Conservation (phyloP, 2,797 vertebrate genomes). For the Muraenolepis orangiensis region DNA sequence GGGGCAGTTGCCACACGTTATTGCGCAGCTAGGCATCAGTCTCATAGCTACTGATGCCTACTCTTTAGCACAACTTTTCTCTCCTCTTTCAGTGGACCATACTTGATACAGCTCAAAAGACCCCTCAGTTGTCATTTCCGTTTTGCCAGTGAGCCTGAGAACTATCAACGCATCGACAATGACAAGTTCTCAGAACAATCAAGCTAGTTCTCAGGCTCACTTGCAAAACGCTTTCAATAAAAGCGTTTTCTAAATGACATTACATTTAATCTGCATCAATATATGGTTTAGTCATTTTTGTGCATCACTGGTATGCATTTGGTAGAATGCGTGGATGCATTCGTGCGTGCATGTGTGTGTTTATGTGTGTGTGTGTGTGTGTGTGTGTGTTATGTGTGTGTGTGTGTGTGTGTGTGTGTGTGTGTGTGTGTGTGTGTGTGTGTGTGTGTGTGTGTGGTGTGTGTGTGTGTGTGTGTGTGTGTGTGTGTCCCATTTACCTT, state of each 20-base stretch:
- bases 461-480: too few relatives aligned
- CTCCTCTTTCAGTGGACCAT: background rate
- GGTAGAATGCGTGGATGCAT: background rate
- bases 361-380: background rate
- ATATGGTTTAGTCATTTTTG: background rate
- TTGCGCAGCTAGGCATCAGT: background rate
- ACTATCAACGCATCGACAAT: too few relatives aligned
- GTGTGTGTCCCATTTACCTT: slow-evolving; percentile 46
- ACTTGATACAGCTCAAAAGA: background rate
- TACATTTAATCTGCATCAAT: background rate
- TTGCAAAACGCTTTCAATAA: background rate
- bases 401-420: too few relatives aligned
- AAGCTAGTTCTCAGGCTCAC: background rate
- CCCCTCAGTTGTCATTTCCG: background rate
- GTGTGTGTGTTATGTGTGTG: background rate
- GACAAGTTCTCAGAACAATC: too few relatives aligned
- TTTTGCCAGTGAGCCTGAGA: too few relatives aligned
- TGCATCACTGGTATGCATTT: background rate
- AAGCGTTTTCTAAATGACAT: background rate
- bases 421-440: background rate
- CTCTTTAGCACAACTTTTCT: background rate
- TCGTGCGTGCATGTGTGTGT: background rate
- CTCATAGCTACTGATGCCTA: background rate
- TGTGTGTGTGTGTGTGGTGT: background rate
- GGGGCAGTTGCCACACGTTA: background rate